Evolutionary conservation across 2,888 invertebrate species (phyloP), one percentile per base, ranked within the genome.

Genomic region (Dicyrtoma fusca): DNA sequence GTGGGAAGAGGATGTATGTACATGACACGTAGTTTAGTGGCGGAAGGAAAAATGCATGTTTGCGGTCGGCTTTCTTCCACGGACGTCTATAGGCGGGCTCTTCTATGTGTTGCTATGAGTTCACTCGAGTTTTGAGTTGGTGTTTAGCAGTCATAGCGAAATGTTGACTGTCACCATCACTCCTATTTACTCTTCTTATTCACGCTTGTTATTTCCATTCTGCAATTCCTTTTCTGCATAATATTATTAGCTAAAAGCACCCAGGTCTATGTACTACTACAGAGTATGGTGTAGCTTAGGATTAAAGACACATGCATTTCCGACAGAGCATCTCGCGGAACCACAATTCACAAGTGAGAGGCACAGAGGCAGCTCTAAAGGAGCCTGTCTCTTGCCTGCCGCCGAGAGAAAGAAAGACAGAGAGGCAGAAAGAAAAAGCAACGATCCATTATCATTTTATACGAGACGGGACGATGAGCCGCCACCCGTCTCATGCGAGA

Each of bases 151-250:
- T 64, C 64, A 25, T 25, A 21, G 47, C 49, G 45, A 63, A n/a
- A 63, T 64, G 55, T 68, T 44, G 47, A 71, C 65, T 59, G 49
- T 65, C 66, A 59, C 66, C 57, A 64, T 53, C 51, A 64, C 49
- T 64, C 64, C 64, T 64, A 64, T 64, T 64, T 64, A 49, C 49
- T 64, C 49, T 64, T 64, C 64, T 64, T 64, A 64, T 64, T 64
- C 49, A 64, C 64, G 49, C 64, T 64, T 64, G 64, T 64, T 64
- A 64, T 64, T 64, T 64, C 64, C 6, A 49, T 49, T 64, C 25
- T 21, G n/a, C 21, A 13, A 63, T 63, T 23, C 19, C 23, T 45
- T 17, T 25, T 23, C 47, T 63, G 47, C 63, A 63, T 45, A 23
- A 23, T 57, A 57, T 57, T 57, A 57, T 57, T 25, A 57, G 53